phyloP scores from a whole-genome alignment of 2,113 vertebrate species.

The Gymnarchus niloticus region DNA sequence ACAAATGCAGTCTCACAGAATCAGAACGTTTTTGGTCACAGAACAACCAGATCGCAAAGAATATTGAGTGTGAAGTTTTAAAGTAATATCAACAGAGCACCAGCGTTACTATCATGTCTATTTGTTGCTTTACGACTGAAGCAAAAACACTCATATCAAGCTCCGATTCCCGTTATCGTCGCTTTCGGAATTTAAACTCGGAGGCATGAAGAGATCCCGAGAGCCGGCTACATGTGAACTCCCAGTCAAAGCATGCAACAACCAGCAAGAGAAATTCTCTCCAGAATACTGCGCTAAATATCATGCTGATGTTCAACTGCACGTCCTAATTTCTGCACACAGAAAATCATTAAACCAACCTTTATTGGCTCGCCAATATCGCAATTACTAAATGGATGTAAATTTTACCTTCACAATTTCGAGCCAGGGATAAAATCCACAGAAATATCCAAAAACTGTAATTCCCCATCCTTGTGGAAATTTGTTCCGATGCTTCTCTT shows the following conservation, averaged over 20 bases:
- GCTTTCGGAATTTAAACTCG: background rate
- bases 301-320: background rate
- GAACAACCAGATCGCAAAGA: background rate
- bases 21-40: background rate
- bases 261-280: background rate
- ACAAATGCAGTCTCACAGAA: background rate
- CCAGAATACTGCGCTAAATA: background rate
- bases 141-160: background rate
- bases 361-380: background rate
- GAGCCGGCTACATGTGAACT: background rate
- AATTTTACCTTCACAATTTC: constrained; percentile 58
- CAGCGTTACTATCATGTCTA: background rate
- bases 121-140: background rate
- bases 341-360: background rate
- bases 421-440: constrained; percentile 53
- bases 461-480: constrained; percentile 68
- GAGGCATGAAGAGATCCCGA: background rate
- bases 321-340: background rate
- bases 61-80: background rate
- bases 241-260: background rate
- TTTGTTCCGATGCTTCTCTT: constrained; percentile 56
- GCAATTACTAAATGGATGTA: background rate
- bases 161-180: background rate
- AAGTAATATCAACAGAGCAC: background rate
- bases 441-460: constrained; percentile 69